phyloP scores from a whole-genome alignment of 1,140 invertebrate genomes.

The Xylocopa sonorina region DNA sequence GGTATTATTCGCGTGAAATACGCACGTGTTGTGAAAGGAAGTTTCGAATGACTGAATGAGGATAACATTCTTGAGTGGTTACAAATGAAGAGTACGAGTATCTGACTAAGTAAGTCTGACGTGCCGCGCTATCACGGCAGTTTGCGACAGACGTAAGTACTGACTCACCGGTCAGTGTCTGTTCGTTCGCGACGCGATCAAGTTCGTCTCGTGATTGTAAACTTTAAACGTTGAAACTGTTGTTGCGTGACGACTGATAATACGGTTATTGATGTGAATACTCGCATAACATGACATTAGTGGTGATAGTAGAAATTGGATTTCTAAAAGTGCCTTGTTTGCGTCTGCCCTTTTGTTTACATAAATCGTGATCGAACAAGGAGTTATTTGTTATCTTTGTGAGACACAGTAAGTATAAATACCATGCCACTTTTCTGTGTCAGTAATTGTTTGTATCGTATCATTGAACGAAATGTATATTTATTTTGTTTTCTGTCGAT shows the following conservation, averaged over 20 bases:
- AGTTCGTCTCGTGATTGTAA: not conserved
- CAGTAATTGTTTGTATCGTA: not conserved
- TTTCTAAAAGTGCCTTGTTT: not conserved
- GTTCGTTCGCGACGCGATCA: not conserved
- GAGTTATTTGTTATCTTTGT: not conserved
- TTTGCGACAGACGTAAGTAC: conserved; percentile 30
- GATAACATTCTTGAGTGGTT: conserved; percentile 16
- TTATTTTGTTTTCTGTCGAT: not conserved
- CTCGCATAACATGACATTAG: not conserved
- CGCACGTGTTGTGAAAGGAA: not conserved
- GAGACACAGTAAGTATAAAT: conserved; percentile 14
- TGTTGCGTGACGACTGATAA: not conserved
- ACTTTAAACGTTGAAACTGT: not conserved
- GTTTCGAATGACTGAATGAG: not conserved
- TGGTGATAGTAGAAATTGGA: not conserved
- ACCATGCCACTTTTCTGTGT: not conserved
- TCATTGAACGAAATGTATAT: not conserved
- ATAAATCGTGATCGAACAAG: not conserved
- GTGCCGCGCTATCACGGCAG: conserved; percentile 15
- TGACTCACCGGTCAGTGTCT: conserved; percentile 37
- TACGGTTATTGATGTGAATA: not conserved
- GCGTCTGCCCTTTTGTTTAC: not conserved
- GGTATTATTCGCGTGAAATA: no score
- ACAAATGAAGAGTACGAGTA: not conserved
- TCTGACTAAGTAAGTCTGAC: conserved; percentile 8